Percentiles rank a stretch among this genome's conserved stretches.
Evolutionary conservation across 2,113 vertebrate genomes (phyloP).

Genomic region (Stigmatopora nigra): DNA sequence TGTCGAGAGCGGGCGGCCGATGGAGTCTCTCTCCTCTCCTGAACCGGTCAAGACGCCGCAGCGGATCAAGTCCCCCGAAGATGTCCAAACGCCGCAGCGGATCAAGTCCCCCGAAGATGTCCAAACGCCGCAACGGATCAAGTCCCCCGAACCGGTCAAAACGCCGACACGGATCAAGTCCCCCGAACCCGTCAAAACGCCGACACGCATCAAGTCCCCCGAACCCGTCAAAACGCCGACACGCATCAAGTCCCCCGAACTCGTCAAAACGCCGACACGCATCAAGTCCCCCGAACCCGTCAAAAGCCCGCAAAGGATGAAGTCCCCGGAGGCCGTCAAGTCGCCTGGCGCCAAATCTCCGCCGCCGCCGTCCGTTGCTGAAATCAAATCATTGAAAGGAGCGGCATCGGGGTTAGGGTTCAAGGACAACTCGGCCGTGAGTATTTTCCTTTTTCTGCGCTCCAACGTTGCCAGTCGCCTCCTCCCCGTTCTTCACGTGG

Average conservation of each 20-base stretch:
- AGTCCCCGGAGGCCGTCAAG: conserved; percentile 72
- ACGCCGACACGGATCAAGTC: too few relatives aligned
- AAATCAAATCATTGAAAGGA: conserved; percentile 53
- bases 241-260: too few relatives aligned
- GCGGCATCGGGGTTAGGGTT: conserved; percentile 60
- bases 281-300: too few relatives aligned
- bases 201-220: too few relatives aligned
- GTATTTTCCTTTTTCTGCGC: conserved; percentile 37
- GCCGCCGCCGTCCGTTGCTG: conserved; percentile 54
- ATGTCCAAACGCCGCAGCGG: too few relatives aligned
- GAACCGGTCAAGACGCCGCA: conserved; percentile 47
- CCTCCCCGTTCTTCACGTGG: background rate
- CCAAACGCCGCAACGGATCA: too few relatives aligned
- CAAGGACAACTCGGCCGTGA: conserved; percentile 84
- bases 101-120: too few relatives aligned
- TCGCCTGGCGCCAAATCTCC: conserved; percentile 44
- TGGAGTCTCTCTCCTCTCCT: conserved; percentile 67
- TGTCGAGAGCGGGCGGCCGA: conserved; percentile 62
- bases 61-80: background rate
- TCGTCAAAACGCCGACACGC: too few relatives aligned
- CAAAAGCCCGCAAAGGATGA: conserved; percentile 60
- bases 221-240: too few relatives aligned
- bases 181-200: too few relatives aligned
- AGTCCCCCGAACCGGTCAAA: too few relatives aligned
- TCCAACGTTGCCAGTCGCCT: too few relatives aligned